Evolutionary conservation across 2,888 invertebrate genomes (phyloP).

Genomic region (Acrobasis suavella): DNA sequence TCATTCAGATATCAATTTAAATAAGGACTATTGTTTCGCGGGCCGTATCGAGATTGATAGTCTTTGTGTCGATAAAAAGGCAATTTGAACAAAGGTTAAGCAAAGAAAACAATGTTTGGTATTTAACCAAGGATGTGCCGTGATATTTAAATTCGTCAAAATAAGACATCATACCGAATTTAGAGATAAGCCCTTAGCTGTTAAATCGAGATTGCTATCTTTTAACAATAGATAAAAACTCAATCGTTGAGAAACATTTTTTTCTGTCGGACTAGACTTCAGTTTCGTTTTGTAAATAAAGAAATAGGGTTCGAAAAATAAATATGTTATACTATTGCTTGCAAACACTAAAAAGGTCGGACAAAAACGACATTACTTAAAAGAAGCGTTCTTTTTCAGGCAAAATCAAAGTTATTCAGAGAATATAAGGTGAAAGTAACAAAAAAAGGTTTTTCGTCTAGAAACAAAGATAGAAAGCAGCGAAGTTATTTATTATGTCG

Average conservation of each 20-base stretch:
- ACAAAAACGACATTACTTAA: background rate
- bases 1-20: slow-evolving; percentile 37
- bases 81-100: slow-evolving; percentile 43
- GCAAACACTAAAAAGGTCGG: background rate
- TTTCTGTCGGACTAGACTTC: background rate
- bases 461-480: slow-evolving; percentile 7
- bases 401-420: background rate
- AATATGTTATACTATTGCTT: background rate
- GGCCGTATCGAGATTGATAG: slow-evolving; percentile 41
- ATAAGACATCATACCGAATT: slow-evolving; percentile 34
- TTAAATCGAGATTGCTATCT: slow-evolving; percentile 56
- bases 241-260: background rate
- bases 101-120: slow-evolving; percentile 36
- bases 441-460: background rate
- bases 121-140: slow-evolving; percentile 55
- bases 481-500: background rate
- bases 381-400: background rate
- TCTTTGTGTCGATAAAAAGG: slow-evolving; percentile 38
- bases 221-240: slow-evolving; percentile 40
- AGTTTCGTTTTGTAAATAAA: background rate
- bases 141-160: slow-evolving; percentile 29
- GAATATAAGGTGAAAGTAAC: background rate
- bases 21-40: slow-evolving; percentile 38
- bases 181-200: slow-evolving; percentile 29
- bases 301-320: background rate